These are phyloP conservation scores for Acrobasis consociella DNA, from an alignment of 2,888 invertebrate genomes.

Conservation along the genomic window DNA sequence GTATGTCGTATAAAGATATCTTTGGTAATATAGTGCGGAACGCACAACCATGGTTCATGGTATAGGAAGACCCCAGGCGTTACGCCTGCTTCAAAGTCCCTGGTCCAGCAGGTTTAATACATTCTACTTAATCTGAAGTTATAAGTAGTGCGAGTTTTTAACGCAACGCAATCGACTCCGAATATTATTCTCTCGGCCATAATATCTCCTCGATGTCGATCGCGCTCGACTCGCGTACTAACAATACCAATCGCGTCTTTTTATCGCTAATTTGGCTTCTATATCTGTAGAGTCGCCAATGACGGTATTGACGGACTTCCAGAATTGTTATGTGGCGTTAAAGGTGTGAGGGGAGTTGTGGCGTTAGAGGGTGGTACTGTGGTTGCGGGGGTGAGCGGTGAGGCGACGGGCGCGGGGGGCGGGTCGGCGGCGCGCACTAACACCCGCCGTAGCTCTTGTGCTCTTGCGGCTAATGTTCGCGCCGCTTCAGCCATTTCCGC, in stretches of 20 bases:
- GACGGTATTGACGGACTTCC: conserved; percentile 56
- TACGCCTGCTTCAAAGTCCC: conserved; percentile 1
- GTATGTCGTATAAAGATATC: conserved; percentile 53
- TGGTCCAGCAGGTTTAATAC: conserved; percentile 7
- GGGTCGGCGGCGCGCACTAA: conserved; percentile 87
- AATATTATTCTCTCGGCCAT: neutral
- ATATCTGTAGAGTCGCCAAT: conserved; percentile 66
- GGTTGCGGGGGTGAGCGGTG: conserved; percentile 59
- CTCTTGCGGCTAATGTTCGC: conserved; percentile 91
- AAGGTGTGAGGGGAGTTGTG: conserved; percentile 63
- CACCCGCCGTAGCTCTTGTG: conserved; percentile 89
- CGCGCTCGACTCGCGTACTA: neutral
- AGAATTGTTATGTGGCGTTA: conserved; percentile 58
- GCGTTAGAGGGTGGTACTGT: conserved; percentile 62
- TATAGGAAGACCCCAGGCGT: conserved; percentile 12
- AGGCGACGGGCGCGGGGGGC: conserved; percentile 50
- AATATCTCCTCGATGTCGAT: neutral
- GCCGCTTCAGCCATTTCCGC: conserved; percentile 97
- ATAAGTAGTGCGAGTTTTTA: neutral
- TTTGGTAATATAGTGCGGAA: conserved; percentile 61
- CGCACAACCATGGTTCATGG: conserved; percentile 27
- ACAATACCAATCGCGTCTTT: conserved; percentile 18
- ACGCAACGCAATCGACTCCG: neutral
- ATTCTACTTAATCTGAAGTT: neutral
- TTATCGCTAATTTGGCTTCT: conserved; percentile 33